Base-by-base conservation (phyloP, 2,113 vertebrate species). In the Poecilia latipinna region DNA sequence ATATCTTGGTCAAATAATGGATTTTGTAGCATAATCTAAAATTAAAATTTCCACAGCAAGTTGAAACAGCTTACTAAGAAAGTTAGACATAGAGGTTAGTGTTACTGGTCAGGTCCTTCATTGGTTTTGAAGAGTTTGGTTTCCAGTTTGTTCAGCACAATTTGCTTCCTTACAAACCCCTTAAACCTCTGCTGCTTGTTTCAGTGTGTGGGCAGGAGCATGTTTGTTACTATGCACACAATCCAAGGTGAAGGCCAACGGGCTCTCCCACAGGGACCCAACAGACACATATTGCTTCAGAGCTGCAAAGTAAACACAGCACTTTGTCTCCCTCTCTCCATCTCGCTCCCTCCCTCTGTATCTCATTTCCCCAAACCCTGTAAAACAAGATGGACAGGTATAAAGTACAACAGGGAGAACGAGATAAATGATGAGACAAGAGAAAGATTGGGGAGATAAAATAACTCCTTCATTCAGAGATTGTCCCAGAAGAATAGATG, bases 321-420 rank as follows among this genome's bases (percentile, higher is more conserved):
- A 74, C 83, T 88, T 83, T 86, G 78, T 89, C 89, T 88, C 75
- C 67, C 68, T 68, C 72, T 72, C 74, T 51, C 35, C 1, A 42
- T 29, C 71, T 6, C 42, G 0, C 68, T 8, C 72, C 42, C 62
- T 71, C 70, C 69, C 65, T 61, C 78, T 72, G 81, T 86, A 88
- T 91, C 86, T 91, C 87, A 90, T 91, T 91, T 89, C 82, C 86
- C 82, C 84, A 84, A 83, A 83, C 78, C 84, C 75, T 83, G 81
- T 91, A 86, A 91, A 89, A 90, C 86, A 90, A 86, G 86, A 88
- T 76, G 51, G 86, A 82, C 82, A 77, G 74, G 44, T 80, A 89
- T 87, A 83, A 87, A 91, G 86, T 78, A 78, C 84, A 90, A 88
- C 75, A 32, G 73, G 72, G 80, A 77, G 75, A 85, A 75, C 75